phyloP scores from a whole-genome alignment of 2,888 invertebrate species.

The Theretra japonica region DNA sequence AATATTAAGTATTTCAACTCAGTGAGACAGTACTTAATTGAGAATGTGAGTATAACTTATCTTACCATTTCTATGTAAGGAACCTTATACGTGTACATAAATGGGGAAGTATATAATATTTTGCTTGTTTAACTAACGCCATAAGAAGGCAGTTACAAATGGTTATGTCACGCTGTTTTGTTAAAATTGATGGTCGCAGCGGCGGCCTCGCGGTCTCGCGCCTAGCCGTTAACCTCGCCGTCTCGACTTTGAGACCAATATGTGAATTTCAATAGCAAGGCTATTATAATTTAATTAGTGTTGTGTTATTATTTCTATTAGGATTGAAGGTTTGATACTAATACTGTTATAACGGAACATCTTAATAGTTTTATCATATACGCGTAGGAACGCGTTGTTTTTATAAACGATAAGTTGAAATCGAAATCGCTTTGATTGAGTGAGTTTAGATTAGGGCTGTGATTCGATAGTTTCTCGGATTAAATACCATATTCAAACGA shows the following conservation, averaged over 20 bases:
- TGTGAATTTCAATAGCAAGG: conserved; percentile 25
- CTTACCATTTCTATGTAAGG: too few relatives aligned
- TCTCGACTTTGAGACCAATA: conserved; percentile 16
- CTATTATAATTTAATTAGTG: not conserved
- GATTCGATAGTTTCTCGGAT: too few relatives aligned
- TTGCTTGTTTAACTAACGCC: not conserved
- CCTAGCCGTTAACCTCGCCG: not conserved
- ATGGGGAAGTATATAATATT: too few relatives aligned
- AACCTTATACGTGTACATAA: too few relatives aligned
- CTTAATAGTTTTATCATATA: not conserved
- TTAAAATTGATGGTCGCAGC: not conserved
- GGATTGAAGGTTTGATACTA: not conserved
- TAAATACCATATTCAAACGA: too few relatives aligned
- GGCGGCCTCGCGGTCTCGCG: not conserved
- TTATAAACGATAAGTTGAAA: not conserved
- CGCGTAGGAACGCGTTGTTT: too few relatives aligned
- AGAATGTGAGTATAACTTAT: too few relatives aligned
- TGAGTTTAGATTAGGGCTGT: too few relatives aligned
- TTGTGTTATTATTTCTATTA: not conserved
- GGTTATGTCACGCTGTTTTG: not conserved
- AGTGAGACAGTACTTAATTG: too few relatives aligned
- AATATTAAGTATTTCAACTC: too few relatives aligned
- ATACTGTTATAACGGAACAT: not conserved
- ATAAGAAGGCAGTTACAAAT: not conserved
- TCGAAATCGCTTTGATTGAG: too few relatives aligned